phyloP scores from a whole-genome alignment of 2,888 invertebrate genomes.

The Brachyptera risi region DNA sequence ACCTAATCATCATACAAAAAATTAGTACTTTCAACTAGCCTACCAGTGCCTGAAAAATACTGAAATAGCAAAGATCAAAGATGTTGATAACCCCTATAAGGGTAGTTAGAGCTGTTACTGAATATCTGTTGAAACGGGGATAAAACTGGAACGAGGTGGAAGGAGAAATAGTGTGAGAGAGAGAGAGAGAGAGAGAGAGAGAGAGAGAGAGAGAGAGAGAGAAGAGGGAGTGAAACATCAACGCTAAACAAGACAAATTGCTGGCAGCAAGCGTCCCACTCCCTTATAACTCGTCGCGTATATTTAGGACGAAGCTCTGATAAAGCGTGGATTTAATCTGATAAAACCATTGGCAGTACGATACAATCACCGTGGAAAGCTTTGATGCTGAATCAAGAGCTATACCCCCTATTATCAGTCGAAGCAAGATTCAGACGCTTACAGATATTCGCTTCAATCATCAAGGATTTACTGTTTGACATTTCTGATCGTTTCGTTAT shows the following conservation, averaged over 20 bases:
- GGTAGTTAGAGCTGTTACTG: background rate
- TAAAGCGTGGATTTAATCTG: conserved; percentile 24
- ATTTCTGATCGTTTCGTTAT: no score
- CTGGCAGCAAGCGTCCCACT: conserved; percentile 13
- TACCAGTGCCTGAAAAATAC: no score
- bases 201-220: background rate
- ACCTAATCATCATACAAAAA: no score
- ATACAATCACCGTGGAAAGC: background rate
- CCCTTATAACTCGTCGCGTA: conserved; percentile 7
- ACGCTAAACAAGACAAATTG: conserved; percentile 30
- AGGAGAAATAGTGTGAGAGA: background rate
- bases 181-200: background rate
- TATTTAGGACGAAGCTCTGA: conserved; percentile 11
- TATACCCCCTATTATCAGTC: no score
- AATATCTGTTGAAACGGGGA: background rate
- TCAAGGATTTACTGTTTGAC: no score
- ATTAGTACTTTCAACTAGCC: no score
- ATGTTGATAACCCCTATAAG: no score
- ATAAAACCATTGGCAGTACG: conserved; percentile 11
- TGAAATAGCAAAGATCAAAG: no score
- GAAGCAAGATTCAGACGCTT: no score
- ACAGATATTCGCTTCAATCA: no score
- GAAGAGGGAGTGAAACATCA: conserved; percentile 19
- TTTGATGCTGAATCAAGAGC: no score
- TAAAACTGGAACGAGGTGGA: no score